Percentiles rank a stretch among this genome's conserved stretches.
Evolutionary conservation across 2,888 invertebrate species (phyloP).

Genomic region (Drosophila picticornis): DNA sequence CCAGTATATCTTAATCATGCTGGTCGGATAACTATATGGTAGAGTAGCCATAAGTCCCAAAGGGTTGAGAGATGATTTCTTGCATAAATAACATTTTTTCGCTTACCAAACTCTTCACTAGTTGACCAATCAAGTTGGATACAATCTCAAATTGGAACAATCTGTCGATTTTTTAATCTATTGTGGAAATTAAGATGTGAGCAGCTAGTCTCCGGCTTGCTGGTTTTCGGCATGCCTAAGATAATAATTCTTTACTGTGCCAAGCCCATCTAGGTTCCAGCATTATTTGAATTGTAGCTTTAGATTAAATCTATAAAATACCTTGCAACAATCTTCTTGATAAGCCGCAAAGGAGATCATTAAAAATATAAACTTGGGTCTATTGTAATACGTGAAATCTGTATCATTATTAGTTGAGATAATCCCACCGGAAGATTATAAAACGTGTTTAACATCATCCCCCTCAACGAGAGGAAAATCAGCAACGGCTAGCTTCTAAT

Average conservation of each 20-base stretch:
- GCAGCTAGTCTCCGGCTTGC: neutral
- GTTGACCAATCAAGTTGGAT: neutral
- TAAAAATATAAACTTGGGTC: neutral
- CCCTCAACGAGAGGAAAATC: conserved; percentile 7
- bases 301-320: neutral
- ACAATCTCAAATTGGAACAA: neutral
- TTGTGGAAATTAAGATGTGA: neutral
- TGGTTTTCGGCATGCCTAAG: too few relatives aligned
- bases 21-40: neutral
- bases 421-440: neutral
- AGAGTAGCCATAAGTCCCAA: neutral
- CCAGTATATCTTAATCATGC: neutral
- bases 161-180: neutral
- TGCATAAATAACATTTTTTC: neutral
- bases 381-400: neutral
- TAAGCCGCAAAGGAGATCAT: neutral
- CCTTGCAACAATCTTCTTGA: neutral
- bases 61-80: neutral
- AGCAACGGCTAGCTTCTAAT: conserved; percentile 27
- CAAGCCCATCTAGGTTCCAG: neutral
- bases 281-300: neutral
- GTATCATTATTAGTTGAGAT: neutral
- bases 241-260: neutral
- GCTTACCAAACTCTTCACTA: neutral
- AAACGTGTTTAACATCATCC: neutral